phyloP scores from a whole-genome alignment of 2,888 invertebrate species.

The Chrysodeixis includens region DNA sequence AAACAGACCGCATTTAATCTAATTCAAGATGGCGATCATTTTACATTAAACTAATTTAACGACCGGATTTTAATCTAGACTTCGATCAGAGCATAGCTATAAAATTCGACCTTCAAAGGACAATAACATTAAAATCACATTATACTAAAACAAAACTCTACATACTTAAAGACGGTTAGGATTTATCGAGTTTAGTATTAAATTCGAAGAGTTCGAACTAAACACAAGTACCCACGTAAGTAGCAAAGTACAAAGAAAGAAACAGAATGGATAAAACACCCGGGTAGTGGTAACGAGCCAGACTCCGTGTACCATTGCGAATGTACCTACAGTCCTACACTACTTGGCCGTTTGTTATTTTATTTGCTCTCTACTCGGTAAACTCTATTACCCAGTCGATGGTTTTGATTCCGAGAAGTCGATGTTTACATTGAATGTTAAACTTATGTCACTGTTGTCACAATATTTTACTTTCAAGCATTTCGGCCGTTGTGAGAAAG shows the following conservation, averaged over 20 bases:
- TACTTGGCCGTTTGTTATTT: slow-evolving; percentile 81
- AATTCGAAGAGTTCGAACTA: slow-evolving; percentile 70
- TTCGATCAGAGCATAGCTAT: slow-evolving; percentile 46
- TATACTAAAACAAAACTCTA: slow-evolving; percentile 39
- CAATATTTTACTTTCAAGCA: slow-evolving; percentile 78
- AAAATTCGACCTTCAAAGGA: slow-evolving; percentile 44
- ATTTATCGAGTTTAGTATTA: slow-evolving; percentile 54
- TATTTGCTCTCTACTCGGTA: slow-evolving; percentile 85
- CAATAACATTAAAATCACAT: slow-evolving; percentile 34
- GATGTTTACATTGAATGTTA: slow-evolving; percentile 83
- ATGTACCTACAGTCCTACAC: slow-evolving; percentile 71
- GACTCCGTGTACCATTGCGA: slow-evolving; percentile 68
- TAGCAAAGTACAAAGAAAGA: slow-evolving; percentile 75
- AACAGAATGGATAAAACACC: slow-evolving; percentile 74
- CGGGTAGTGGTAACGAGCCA: slow-evolving; percentile 68
- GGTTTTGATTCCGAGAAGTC: slow-evolving; percentile 85
- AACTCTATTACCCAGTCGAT: slow-evolving; percentile 84
- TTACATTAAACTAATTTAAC: slow-evolving; percentile 37
- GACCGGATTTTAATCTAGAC: slow-evolving; percentile 49
- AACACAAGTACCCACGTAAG: slow-evolving; percentile 71
- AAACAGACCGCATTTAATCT: slow-evolving; percentile 48
- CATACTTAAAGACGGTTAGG: slow-evolving; percentile 33
- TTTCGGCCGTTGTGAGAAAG: slow-evolving; percentile 75
- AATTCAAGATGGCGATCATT: slow-evolving; percentile 38
- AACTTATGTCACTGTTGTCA: slow-evolving; percentile 83